phyloP scores from a whole-genome alignment of 2,113 vertebrate species.

The Ornithorhynchus anatinus region DNA sequence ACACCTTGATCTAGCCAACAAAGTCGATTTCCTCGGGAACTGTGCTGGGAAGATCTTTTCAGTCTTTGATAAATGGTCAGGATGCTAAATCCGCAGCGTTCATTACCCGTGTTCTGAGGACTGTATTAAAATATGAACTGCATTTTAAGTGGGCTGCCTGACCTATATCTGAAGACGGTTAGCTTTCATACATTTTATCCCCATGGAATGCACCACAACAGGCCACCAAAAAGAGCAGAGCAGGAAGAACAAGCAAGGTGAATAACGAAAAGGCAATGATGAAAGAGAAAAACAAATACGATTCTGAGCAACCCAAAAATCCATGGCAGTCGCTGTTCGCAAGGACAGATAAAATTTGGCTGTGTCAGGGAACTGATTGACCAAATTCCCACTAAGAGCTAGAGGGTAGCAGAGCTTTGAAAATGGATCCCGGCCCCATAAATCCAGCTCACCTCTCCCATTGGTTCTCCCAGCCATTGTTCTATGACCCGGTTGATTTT shows the following conservation, averaged over 20 bases:
- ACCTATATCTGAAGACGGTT: not conserved
- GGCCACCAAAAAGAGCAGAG: slow-evolving; percentile 68
- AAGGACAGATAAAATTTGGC: slow-evolving; percentile 29
- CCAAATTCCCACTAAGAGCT: too few species aligned
- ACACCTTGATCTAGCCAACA: too few species aligned
- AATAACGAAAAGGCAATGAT: slow-evolving; percentile 51
- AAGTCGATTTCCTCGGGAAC: too few species aligned
- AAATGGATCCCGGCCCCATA: not conserved
- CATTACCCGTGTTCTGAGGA: too few species aligned
- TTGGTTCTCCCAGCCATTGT: not conserved
- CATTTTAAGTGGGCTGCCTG: not conserved
- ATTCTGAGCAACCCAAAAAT: slow-evolving; percentile 13
- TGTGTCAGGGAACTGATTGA: not conserved
- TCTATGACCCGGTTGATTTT: too few species aligned
- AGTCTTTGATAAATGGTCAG: too few species aligned
- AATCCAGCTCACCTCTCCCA: not conserved
- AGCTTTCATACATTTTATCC: not conserved
- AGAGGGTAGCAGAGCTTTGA: not conserved
- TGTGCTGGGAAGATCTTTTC: too few species aligned
- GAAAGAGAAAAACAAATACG: slow-evolving; percentile 15
- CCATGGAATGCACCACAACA: not conserved
- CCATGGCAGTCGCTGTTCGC: slow-evolving; percentile 29
- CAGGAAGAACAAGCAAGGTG: slow-evolving; percentile 75
- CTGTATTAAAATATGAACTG: not conserved
- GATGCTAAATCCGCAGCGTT: too few species aligned